Base-by-base conservation (phyloP, 2,797 vertebrate species). In the Darevskia mixta region DNA sequence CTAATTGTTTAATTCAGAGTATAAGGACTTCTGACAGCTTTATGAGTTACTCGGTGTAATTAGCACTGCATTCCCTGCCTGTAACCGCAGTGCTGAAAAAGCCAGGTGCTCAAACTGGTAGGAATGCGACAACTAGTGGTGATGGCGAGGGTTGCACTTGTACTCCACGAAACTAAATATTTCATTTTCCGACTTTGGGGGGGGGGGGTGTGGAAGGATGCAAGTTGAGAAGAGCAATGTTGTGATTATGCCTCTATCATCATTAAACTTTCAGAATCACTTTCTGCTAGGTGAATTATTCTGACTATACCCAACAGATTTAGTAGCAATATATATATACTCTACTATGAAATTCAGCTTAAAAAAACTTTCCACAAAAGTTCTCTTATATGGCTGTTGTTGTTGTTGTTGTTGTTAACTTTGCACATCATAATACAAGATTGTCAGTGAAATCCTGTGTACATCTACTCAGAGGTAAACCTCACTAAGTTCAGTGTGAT, bases 91-190 rank as follows among this genome's bases (percentile, higher is more conserved):
- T 97, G 97, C 97, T 96, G 97, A 97, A 96, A 97, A 96, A 91
- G 94, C 77, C 88, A 86, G 87, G 90, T 87, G 78, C 84, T 89
- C 92, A 90, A 92, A 89, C 93, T 96, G 96, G 78, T 94, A 92
- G 92, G 95, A 97, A 96, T 97, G 97, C 97, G 98, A 97, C 97
- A 96, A 97, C 98, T 98, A 98, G 98, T 79, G 98, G 98, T 61
- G 91, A 93, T 90, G 92, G 93, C 83, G 90, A 93, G 93, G 49
- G 94, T 95, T 97, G 96, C 97, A 97, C 49, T 91, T 91, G 41
- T 92, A 94, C 93, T 95, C 58, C 91, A 75, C 94, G 93, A 92
- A 92, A 94, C 94, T 91, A 93, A 96, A 95, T 92, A 91, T 89
- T 79, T 73, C 89, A 92, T 95, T 93, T 76, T 86, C 92, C 83